Evolutionary conservation across 2,888 invertebrate species (phyloP).

Genomic region (Ennomos fuscantarius): DNA sequence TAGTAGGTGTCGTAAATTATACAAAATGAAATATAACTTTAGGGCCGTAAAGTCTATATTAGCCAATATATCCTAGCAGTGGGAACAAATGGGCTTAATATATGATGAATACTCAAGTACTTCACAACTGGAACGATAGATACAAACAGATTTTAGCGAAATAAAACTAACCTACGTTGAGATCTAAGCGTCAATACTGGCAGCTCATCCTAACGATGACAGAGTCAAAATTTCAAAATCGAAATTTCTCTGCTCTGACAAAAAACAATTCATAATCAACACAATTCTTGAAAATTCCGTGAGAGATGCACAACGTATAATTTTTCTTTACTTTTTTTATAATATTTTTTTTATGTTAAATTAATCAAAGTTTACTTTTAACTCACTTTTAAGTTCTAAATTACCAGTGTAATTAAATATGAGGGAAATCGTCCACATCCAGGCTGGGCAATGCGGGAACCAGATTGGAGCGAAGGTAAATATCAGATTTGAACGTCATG

Average conservation of each 20-base stretch:
- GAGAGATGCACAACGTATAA: slow-evolving; percentile 58
- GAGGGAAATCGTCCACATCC: slow-evolving; percentile 93
- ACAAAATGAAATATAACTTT: too few relatives aligned
- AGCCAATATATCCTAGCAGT: too few relatives aligned
- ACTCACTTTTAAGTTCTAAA: slow-evolving; percentile 56
- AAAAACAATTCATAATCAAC: slow-evolving; percentile 49
- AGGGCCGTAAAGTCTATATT: too few relatives aligned
- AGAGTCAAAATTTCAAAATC: slow-evolving; percentile 33
- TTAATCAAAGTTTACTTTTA: slow-evolving; percentile 53
- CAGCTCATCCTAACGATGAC: slow-evolving; percentile 3
- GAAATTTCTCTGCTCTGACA: slow-evolving; percentile 37
- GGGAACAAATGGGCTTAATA: too few relatives aligned
- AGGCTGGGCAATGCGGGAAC: slow-evolving; percentile 85
- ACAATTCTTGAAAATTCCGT: slow-evolving; percentile 59
- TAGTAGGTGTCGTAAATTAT: too few relatives aligned
- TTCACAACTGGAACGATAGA: too few relatives aligned
- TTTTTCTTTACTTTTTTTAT: slow-evolving; percentile 46
- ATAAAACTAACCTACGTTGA: too few relatives aligned
- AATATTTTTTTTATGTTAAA: slow-evolving; percentile 55
- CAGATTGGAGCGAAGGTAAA: slow-evolving; percentile 92
- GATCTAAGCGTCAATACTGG: too few relatives aligned
- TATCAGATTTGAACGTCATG: slow-evolving; percentile 41
- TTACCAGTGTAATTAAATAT: slow-evolving; percentile 77
- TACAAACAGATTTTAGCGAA: too few relatives aligned
- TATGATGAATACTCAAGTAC: too few relatives aligned